These are phyloP conservation scores for Siniperca scherzeri DNA, from an alignment of 2,797 vertebrate genomes.

Conservation along the genomic window DNA sequence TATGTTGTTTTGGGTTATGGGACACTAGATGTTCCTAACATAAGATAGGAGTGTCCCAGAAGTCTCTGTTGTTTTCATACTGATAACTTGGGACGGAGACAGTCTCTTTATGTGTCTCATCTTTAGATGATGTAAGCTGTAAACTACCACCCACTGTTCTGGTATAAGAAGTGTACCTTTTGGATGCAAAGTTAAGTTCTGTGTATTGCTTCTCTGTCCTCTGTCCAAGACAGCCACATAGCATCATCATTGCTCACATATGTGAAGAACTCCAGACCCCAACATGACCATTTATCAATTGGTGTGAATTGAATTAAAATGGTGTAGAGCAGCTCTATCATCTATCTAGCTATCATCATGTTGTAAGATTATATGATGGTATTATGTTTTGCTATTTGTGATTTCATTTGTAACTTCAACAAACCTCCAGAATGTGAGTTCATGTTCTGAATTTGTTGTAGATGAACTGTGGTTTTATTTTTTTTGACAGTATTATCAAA, in stretches of 20 bases:
- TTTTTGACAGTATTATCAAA: constrained; percentile 32
- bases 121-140: too few species aligned
- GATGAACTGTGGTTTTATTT: constrained; percentile 27
- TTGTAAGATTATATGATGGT: constrained; percentile 8
- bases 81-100: too few species aligned
- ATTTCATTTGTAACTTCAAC: constrained; percentile 40
- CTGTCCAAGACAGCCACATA: constrained; percentile 2
- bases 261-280: constrained; percentile 50
- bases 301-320: constrained; percentile 11
- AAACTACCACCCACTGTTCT: too few species aligned
- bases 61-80: too few species aligned
- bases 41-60: too few species aligned
- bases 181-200: too few species aligned
- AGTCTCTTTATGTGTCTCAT: too few species aligned
- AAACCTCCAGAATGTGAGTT: constrained; percentile 1
- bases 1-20: too few species aligned
- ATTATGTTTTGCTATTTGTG: background rate
- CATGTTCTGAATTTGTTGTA: constrained; percentile 32
- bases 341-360: background rate
- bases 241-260: constrained; percentile 45
- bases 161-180: too few species aligned
- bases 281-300: constrained; percentile 28
- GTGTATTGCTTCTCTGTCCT: too few species aligned
- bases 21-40: too few species aligned
- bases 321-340: constrained; percentile 11